These are phyloP conservation scores for Eudemis profundana DNA, from an alignment of 2,888 invertebrate species.

Conservation along the genomic window DNA sequence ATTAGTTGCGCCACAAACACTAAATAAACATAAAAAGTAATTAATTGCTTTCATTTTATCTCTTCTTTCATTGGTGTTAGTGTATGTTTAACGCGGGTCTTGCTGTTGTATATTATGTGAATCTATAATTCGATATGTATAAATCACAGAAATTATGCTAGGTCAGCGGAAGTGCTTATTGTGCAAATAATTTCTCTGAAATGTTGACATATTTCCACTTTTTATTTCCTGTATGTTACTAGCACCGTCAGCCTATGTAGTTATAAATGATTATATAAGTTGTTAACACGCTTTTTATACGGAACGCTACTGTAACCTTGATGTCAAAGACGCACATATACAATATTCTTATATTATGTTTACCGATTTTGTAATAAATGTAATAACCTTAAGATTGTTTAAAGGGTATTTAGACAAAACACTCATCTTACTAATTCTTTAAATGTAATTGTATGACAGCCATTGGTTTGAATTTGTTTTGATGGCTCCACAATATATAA, in stretches of 20 bases:
- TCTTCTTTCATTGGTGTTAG: background rate
- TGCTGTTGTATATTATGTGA: too few species aligned
- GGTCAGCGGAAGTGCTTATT: background rate
- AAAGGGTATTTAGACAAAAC: too few species aligned
- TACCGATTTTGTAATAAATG: too few species aligned
- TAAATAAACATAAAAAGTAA: background rate
- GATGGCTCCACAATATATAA: too few species aligned
- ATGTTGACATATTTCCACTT: background rate
- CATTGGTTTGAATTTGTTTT: too few species aligned
- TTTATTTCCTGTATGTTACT: background rate
- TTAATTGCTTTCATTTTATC: background rate
- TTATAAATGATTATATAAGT: constrained; percentile 16
- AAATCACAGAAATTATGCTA: too few species aligned
- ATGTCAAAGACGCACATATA: background rate
- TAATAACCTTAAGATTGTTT: too few species aligned
- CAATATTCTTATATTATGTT: too few species aligned
- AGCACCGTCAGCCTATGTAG: background rate
- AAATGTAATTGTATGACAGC: too few species aligned
- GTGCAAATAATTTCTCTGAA: background rate
- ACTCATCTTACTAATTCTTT: too few species aligned
- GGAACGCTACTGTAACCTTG: constrained; percentile 16
- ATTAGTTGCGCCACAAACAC: background rate
- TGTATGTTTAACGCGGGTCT: background rate
- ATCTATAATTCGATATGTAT: too few species aligned
- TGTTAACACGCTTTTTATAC: constrained; percentile 18